Base-by-base conservation (phyloP, 2,797 vertebrate species). In the Takifugu ocellatus region DNA sequence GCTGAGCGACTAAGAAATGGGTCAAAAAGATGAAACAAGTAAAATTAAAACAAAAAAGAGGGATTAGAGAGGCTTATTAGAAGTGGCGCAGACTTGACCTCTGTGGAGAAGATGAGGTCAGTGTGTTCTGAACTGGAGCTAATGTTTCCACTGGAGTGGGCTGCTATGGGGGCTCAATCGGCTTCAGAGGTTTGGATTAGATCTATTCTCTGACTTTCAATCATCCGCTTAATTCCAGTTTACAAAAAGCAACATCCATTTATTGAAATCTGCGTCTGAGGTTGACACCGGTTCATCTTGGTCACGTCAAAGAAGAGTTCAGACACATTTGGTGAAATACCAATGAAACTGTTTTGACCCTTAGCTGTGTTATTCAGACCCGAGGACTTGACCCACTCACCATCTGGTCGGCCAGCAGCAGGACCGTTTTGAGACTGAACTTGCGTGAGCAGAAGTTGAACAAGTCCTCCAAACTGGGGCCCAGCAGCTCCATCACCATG, bases 371-470 rank as follows among this genome's bases (percentile, higher is more conserved):
- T 33, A 33, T 33, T 33, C 9, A 33, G 11, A 9, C 33, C 33
- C 33, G 21, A 21, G 21, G 21, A 21, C 21, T 21, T 60, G 27
- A 27, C 33, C 2, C 26, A 57, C 77, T 92, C 90, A 98, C 96
- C 96, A 98, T 98, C 90, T 98, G 96, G 88, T 98, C 96, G 12
- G 96, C 96, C 76, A 98, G 90, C 64, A 98, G 92, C 82, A 98
- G 92, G 72, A 98, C 96, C 0, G 96, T 98, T 86, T 98, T 98
- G 77, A 97, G 94, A 70, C 94, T 98, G 88, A 98, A 98, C 88
- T 98, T 98, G 82, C 96, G 94, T 55, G 96, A 98, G 80, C 96
- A 98, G 90, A 98, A 98, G 90, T 98, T 98, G 87, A 98, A 98
- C 76, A 98, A 93, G 84, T 98, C 96, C 81, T 98, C 96, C 58